phyloP scores from a whole-genome alignment of 2,797 vertebrate species.

The Synaphobranchus kaupii region DNA sequence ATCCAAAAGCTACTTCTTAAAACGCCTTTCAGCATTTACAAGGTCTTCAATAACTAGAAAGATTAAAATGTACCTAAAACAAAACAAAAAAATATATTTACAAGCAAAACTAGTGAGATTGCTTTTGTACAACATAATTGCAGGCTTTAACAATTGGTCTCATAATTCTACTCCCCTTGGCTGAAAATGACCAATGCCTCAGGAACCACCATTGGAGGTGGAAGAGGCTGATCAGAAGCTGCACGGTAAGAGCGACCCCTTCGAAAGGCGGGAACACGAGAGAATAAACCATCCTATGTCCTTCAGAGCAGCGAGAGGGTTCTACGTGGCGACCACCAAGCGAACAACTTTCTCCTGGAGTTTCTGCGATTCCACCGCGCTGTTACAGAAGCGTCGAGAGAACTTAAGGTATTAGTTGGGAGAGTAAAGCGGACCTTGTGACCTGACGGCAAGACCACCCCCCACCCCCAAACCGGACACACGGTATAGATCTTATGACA shows the following conservation, averaged over 20 bases:
- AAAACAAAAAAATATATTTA: constrained; percentile 61
- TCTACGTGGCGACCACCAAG: neutral
- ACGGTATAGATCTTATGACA: neutral
- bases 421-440: neutral
- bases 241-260: neutral
- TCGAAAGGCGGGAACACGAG: neutral
- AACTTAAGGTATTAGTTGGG: neutral
- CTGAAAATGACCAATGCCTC: constrained; percentile 26
- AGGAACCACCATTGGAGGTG: constrained; percentile 27
- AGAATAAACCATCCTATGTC: neutral
- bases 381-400: neutral
- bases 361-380: neutral
- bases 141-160: constrained; percentile 35
- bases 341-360: neutral
- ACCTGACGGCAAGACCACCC: neutral
- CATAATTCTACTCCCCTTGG: constrained; percentile 35
- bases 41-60: constrained; percentile 41
- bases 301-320: neutral
- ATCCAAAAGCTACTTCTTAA: constrained; percentile 30
- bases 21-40: constrained; percentile 24
- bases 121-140: constrained; percentile 50
- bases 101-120: constrained; percentile 52
- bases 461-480: neutral
- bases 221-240: constrained; percentile 22
- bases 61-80: constrained; percentile 58